Base-by-base conservation (phyloP, 2,797 vertebrate genomes). In the Melanotaenia pygmaea region DNA sequence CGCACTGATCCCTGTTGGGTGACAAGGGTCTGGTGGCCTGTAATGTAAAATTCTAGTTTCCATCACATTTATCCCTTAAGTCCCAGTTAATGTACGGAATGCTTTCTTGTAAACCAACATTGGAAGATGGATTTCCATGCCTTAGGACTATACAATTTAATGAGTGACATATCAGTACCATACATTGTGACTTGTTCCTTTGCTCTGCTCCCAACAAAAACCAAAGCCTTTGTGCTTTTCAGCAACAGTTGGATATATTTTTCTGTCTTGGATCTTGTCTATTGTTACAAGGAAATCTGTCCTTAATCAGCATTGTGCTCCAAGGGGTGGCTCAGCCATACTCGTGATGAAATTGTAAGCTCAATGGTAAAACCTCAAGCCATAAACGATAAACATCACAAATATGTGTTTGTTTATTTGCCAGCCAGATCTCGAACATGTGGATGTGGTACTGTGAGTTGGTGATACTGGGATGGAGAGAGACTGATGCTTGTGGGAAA, bases 301-400 rank as follows among this genome's bases (percentile, higher is more conserved):
- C 72, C 80, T 76, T 81, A 86, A 91, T 92, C 88, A 92, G 77
- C 56, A 18, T 59, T 72, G 58, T 65, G 82, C 88, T 85, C 80
- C n/a, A 71, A 84, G 73, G 80, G 76, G n/a, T 68, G 72, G 58
- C 86, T 67, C 76, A 12, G 60, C 82, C 53, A 63, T 66, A 64
- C 74, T 74, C 68, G 77, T 79, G 85, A 87, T 80, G 88, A 89
- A 90, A 90, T 75, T 71, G 63, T 80, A 86, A 45, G 79, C 88
- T 87, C 59, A 2, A 72, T 77, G 75, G 80, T 83, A 86, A 89
- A 90, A 91, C 84, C 87, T 87, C 90, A 86, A 86, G 88, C 89
- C 89, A 88, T 82, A 90, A 79, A 87, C 59, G 74, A 89, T 92
- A 91, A 93, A 89, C 85, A 88, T 91, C 86, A 90, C 83, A 89